These are phyloP conservation scores for Tetranychus truncatus DNA, from an alignment of 2,888 invertebrate genomes.

Conservation along the genomic window DNA sequence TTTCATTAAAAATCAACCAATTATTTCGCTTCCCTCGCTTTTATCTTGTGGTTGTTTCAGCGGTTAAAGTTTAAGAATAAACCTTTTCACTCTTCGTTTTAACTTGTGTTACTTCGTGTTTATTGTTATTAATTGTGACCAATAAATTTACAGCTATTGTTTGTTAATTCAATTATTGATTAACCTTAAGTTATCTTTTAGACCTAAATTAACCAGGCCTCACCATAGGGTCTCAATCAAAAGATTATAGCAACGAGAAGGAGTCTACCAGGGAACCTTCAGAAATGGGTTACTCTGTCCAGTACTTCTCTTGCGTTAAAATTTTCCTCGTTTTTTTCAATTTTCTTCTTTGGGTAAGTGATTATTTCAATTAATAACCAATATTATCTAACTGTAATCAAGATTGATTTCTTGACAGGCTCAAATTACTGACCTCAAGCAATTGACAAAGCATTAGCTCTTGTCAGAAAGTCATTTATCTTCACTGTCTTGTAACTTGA, in stretches of 20 bases:
- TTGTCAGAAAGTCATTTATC: no score
- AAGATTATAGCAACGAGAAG: constrained; percentile 3
- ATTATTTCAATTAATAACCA: background rate
- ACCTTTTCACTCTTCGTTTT: no score
- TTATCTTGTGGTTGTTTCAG: no score
- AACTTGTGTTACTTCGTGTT: no score
- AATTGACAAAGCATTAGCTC: no score
- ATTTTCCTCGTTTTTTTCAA: constrained; percentile 10
- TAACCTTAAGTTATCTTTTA: background rate
- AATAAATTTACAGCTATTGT: no score
- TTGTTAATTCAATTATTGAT: no score
- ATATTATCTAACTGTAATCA: background rate
- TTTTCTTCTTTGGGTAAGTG: constrained; percentile 9
- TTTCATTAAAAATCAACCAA: no score
- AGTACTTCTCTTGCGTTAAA: constrained; percentile 10
- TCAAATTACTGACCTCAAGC: background rate
- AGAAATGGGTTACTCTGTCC: constrained; percentile 15
- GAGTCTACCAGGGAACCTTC: background rate
- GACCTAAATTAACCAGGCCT: background rate
- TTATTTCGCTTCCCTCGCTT: no score
- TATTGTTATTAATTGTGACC: no score
- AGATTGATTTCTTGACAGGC: background rate
- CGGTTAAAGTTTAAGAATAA: no score
- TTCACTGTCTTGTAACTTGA: no score
- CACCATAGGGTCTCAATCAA: background rate